Evolutionary conservation across 1,140 invertebrate species (phyloP).

Genomic region (Laodelphax striatellus): DNA sequence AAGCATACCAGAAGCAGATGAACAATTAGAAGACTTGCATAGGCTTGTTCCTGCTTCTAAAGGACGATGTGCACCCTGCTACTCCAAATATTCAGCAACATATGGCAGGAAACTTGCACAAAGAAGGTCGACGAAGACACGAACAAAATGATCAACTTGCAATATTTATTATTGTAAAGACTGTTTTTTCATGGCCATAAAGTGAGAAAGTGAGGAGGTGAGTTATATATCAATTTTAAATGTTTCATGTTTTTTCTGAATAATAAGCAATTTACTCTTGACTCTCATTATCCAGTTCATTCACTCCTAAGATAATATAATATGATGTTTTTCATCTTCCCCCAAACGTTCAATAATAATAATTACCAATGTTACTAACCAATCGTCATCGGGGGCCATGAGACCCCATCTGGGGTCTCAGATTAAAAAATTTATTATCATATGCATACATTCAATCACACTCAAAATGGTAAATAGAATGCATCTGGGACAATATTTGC

Average conservation of each 20-base stretch:
- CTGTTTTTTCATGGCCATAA: not conserved
- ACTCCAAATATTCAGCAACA: not conserved
- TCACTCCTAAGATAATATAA: not conserved
- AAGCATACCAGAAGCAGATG: not conserved
- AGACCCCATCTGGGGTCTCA: not conserved
- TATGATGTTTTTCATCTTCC: not conserved
- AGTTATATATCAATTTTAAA: not conserved
- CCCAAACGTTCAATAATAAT: not conserved
- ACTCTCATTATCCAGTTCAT: not conserved
- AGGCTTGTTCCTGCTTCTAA: not conserved
- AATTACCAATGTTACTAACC: not conserved
- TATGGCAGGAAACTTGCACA: not conserved
- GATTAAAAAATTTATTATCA: not conserved
- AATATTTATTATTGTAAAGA: not conserved
- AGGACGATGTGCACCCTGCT: not conserved
- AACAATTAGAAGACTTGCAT: not conserved
- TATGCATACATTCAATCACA: too few species aligned
- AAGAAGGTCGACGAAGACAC: not conserved
- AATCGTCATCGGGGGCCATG: not conserved
- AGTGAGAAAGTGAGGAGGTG: not conserved
- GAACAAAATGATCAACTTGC: not conserved
- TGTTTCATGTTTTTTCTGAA: not conserved
- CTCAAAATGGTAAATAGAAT: too few species aligned
- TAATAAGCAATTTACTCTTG: not conserved
- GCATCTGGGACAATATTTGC: too few species aligned